A percentile compares a stretch with the other conserved stretches of the same genome.
Evolutionary conservation across 2,113 vertebrate species (phyloP).

Genomic region (Ceyx margarethae): DNA sequence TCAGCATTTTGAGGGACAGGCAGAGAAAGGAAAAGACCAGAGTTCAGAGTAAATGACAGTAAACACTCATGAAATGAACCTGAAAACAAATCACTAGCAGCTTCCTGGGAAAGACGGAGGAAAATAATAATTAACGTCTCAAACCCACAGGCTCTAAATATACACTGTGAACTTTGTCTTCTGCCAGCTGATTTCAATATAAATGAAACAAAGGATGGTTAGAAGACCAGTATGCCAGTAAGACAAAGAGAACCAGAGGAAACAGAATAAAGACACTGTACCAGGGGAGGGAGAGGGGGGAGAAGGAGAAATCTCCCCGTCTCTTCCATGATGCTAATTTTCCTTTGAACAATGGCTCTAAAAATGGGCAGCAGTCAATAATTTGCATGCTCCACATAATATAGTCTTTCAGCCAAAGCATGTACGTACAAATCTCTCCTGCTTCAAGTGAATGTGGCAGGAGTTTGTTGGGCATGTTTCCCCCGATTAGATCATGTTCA

Average conservation of each 20-base stretch:
- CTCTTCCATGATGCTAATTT: not conserved
- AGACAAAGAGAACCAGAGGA: conserved; percentile 48
- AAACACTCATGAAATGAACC: conserved; percentile 52
- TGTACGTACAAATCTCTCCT: conserved; percentile 28
- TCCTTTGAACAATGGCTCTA: conserved; percentile 36
- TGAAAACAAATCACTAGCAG: conserved; percentile 40
- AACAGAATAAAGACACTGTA: conserved; percentile 35
- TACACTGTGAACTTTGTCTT: conserved; percentile 31
- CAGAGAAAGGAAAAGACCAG: conserved; percentile 37
- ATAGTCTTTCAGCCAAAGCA: conserved; percentile 23
- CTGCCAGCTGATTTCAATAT: conserved; percentile 46
- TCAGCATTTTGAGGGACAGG: conserved; percentile 46
- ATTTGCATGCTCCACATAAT: conserved; percentile 25
- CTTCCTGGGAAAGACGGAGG: not conserved
- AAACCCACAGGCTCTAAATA: conserved; percentile 3
- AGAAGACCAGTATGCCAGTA: conserved; percentile 4
- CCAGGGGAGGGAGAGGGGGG: not conserved
- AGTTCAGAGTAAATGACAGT: conserved; percentile 39
- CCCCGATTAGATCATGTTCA: conserved; percentile 10
- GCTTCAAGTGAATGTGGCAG: conserved; percentile 26
- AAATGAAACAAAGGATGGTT: conserved; percentile 25
- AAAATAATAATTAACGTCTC: conserved; percentile 47
- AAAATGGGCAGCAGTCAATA: conserved; percentile 29
- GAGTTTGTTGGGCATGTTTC: conserved; percentile 17
- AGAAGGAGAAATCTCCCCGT: conserved; percentile 40